Conservation (phyloP, 2,797 vertebrate genomes). For the Loriculus beryllinus region DNA sequence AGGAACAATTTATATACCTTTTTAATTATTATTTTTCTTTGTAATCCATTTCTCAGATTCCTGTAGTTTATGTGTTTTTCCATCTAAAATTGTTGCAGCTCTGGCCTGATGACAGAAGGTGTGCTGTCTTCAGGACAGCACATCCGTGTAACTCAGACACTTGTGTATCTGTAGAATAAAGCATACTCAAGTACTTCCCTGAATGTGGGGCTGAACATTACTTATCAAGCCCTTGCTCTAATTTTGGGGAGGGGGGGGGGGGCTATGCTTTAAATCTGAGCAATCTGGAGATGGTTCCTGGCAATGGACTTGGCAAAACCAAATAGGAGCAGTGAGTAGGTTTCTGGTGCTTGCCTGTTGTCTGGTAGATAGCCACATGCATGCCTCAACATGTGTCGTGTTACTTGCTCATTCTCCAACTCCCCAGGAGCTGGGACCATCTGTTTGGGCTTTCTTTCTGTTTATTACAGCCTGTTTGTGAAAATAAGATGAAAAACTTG, state of each 20-base stretch:
- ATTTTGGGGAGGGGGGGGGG: neutral
- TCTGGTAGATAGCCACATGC: neutral
- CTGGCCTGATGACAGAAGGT: neutral
- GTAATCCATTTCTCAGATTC: neutral
- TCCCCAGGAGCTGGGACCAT: neutral
- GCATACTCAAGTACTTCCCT: rapidly evolving
- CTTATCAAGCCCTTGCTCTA: rapidly evolving
- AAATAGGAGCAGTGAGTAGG: neutral
- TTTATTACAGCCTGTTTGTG: neutral
- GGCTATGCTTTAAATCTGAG: neutral
- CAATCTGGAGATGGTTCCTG: neutral
- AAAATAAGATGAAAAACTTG: neutral
- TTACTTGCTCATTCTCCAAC: neutral
- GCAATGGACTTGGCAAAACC: neutral
- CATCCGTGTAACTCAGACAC: neutral
- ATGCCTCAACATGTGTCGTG: neutral
- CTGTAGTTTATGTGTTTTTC: neutral
- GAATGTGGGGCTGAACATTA: neutral
- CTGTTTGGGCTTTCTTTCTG: neutral
- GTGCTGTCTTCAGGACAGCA: neutral
- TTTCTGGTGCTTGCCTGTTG: neutral
- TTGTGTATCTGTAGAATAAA: neutral
- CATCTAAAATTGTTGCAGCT: neutral
- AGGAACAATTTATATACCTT: neutral
- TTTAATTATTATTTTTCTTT: neutral